Conservation (phyloP, 2,888 invertebrate genomes). For the Thyatira batis region DNA sequence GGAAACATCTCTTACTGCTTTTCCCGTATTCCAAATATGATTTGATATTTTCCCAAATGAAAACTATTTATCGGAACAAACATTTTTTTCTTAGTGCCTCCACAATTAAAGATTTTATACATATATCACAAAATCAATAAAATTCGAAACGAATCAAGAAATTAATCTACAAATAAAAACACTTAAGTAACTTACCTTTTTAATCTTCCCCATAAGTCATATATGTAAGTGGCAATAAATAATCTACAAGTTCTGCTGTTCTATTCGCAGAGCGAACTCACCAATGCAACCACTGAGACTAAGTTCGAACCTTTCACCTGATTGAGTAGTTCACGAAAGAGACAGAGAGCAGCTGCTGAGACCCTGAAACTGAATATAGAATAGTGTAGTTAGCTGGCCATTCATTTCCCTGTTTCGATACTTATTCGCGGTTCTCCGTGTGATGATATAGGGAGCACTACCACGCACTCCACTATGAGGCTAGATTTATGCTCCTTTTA, state of each 20-base stretch:
- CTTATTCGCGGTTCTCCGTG: slow-evolving; percentile 2
- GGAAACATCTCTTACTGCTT: too few relatives aligned
- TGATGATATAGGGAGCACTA: slow-evolving; percentile 8
- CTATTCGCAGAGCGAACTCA: too few relatives aligned
- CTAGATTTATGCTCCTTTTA: slow-evolving; percentile 14
- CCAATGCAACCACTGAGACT: too few relatives aligned
- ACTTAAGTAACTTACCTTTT: not conserved
- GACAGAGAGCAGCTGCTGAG: too few relatives aligned
- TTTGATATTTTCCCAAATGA: too few relatives aligned
- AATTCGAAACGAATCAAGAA: not conserved
- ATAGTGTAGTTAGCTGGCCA: not conserved
- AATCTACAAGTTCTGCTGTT: not conserved
- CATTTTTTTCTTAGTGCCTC: too few relatives aligned
- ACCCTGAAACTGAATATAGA: too few relatives aligned
- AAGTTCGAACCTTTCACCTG: too few relatives aligned
- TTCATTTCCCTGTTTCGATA: slow-evolving; percentile 2
- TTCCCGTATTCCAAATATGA: too few relatives aligned
- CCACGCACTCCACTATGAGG: not conserved
- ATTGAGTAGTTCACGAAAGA: too few relatives aligned
- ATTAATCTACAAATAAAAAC: not conserved
- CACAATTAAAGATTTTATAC: too few relatives aligned
- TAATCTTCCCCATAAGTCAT: not conserved
- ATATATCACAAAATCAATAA: not conserved
- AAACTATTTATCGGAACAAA: too few relatives aligned
- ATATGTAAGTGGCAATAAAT: slow-evolving; percentile 2